phyloP scores from a whole-genome alignment of 2,888 invertebrate species.

The Coelinius sp. region DNA sequence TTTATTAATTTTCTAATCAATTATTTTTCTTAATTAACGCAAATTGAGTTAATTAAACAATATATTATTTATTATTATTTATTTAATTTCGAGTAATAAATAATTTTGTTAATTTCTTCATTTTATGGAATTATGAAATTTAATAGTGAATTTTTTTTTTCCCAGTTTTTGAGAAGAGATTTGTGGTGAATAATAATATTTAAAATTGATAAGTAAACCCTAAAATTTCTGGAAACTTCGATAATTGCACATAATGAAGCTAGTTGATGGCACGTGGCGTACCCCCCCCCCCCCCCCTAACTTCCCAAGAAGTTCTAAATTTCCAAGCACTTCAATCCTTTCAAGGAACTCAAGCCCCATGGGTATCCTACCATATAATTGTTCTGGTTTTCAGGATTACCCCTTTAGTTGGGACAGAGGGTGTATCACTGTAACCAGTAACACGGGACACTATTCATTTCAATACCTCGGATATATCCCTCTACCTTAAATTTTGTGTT shows the following conservation, averaged over 20 bases:
- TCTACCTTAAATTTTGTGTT: neutral
- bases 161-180: too few relatives aligned
- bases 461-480: neutral
- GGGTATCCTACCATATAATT: conserved; percentile 49
- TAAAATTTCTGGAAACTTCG: neutral
- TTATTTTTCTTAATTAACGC: too few relatives aligned
- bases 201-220: neutral
- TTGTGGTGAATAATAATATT: too few relatives aligned
- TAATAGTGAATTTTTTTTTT: too few relatives aligned
- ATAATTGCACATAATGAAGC: conserved; percentile 53
- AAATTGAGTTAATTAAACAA: too few relatives aligned
- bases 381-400: conserved; percentile 45
- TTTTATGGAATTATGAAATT: too few relatives aligned
- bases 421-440: conserved; percentile 27
- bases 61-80: too few relatives aligned
- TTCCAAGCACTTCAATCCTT: conserved; percentile 50
- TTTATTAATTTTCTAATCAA: too few relatives aligned
- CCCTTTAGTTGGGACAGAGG: conserved; percentile 43
- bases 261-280: conserved; percentile 43
- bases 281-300: conserved; percentile 50
- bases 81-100: too few relatives aligned
- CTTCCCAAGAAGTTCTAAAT: conserved; percentile 52
- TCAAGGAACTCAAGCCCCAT: conserved; percentile 39
- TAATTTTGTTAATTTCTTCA: too few relatives aligned
- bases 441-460: conserved; percentile 37